Evolutionary conservation across 2,113 vertebrate species (phyloP), one percentile per base, ranked within the genome.

Genomic region (Zapus hudsonius): DNA sequence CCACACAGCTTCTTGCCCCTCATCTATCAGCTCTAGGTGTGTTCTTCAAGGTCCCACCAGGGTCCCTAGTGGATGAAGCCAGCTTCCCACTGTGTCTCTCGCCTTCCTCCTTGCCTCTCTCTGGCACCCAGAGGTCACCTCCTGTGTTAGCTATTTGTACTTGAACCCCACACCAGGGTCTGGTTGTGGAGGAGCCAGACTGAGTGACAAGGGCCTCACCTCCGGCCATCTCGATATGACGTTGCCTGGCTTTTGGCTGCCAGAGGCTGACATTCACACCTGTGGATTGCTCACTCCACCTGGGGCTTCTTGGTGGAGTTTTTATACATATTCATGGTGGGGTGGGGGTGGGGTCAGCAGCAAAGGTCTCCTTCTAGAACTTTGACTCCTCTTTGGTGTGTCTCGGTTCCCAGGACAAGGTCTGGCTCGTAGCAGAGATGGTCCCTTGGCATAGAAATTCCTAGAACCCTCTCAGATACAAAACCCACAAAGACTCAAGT

Each of bases 191-290:
- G 16, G 59, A n/a, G 5, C 31, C 57, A n/a, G 12, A 4, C 40
- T 33, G 23, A 38, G 63, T 20, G 29, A 5, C 3, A 11, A 69
- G 23, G 15, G 63, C 75, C 69, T 66, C 67, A 31, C 40, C 63
- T 66, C 22, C 7, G 2, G 38, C 36, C 22, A 36, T 22, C 9
- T 52, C 5, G 23, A 44, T 0, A 0, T 0, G 2, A 8, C 0
- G 0, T 33, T 17, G 0, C 36, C 31, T 2, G 31, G 19, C 2
- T 3, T 0, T 33, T 8, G 36, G 44, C 86, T 29, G 3, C 1
- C 22, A 4, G 12, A 72, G 52, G 25, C 5, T 31, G 44, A 29
- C 12, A 17, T 3, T 5, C 17, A 78, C 44, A 3, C 8, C 11
- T 12, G 33, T 33, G 16, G 70, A 55, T 25, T 19, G 7, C 59